Base-by-base conservation (phyloP, 1,140 invertebrate species). In the Pseudomyrmex concolor region DNA sequence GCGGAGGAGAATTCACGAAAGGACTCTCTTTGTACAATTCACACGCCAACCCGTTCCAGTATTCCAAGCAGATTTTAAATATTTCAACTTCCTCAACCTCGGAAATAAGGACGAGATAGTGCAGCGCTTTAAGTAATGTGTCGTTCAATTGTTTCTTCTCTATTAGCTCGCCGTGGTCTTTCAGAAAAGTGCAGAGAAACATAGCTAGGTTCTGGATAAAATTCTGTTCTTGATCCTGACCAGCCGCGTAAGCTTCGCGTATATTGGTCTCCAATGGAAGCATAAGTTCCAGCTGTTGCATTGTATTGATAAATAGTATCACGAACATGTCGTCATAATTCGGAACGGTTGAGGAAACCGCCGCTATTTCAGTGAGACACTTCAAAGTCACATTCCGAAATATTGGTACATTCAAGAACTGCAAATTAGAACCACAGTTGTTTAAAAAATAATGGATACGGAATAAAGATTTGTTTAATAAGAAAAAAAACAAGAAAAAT, bases 41-140 rank as follows among this genome's bases (percentile, higher is more conserved):
- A 70, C 97, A 96, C 17, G 98, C 96, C 22, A 99, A 95, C 77
- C 96, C 96, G 95, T 99, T 99, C 99, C 99, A 99, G 93, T 99
- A 99, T 93, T 99, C 99, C 22, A 99, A 94, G 93, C 99, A 99
- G 84, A 99, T 99, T 95, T 99, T 99, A 92, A 99, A 99, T 77
- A 99, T 99, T 95, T 99, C 99, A 0, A 99, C 98, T 92, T 99
- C 99, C 85, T 99, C 99, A 2, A 99, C 99, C 95, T 99, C 98
- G 19, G 99, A 99, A 90, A 99, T 99, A 78, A 99, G 95, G 17
- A 99, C 97, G 83, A 99, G 95, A 93, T 99, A 99, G 86, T 98
- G 96, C 45, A 99, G 94, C 2, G 98, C 97, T 95, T 97, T 97
- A 83, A 97, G 95, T 55, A 98, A 92, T 60, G 96, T 95, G 8